Evolutionary conservation across 2,797 vertebrate genomes (phyloP), one percentile per base, ranked within the genome.

Genomic region (Pagetopsis macropterus): DNA sequence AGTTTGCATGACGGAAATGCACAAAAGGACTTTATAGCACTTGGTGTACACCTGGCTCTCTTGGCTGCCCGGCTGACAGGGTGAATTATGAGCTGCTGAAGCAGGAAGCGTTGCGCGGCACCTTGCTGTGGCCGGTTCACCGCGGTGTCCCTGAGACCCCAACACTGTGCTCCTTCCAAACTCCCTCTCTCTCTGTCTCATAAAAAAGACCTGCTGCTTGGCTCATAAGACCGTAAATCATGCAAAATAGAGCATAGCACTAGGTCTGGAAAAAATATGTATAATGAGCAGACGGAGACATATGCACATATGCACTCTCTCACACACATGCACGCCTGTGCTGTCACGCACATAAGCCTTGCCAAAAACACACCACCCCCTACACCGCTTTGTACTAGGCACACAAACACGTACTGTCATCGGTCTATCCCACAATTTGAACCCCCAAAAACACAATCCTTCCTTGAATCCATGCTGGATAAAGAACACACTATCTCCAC

Each of bases 121-220:
- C 76, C 79, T 84, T 69, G 59, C 79, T 65, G 51, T 62, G 70
- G 79, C 88, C 82, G n/a, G 73, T 89, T 89, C 77, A 89, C 90
- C 92, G 15, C 15, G 10, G 51, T 74, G 76, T 88, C 90, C 90
- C 83, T 84, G 84, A 86, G 89, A 90, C 73, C 91, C 92, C 70
- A 49, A 59, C 58, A 76, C 79, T 84, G 72, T 51, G 66, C 65
- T 84, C 52, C 49, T 73, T 87, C 77, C 83, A 87, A 82, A 85
- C 72, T 71, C 73, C 16, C 45, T n/a, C 43, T 62, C 40, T 51
- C 49, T 66, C 71, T 12, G 49, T 31, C 57, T 45, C 64, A 44
- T 17, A 62, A 75, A 70, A 70, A 65, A 81, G 40, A 72, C 64
- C 55, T 75, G 76, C 74, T 81, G 80, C 70, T 86, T 84, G 82